Percentiles rank a stretch among this genome's conserved stretches.
Evolutionary conservation across 2,113 vertebrate species (phyloP).

Genomic region (Spilogale gracilis): DNA sequence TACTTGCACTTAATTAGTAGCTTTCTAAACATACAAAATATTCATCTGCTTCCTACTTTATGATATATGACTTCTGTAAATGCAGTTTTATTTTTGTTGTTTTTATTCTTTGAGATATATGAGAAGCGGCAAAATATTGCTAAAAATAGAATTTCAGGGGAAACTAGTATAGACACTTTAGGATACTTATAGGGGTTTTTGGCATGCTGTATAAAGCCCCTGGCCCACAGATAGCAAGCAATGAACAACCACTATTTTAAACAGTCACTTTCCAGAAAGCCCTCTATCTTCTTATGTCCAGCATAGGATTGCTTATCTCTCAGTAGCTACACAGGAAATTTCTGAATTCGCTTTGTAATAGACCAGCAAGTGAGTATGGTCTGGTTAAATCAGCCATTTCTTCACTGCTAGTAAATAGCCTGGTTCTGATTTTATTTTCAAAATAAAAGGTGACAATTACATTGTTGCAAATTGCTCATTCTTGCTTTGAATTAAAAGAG

Average conservation of each 20-base stretch:
- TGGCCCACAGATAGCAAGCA: neutral
- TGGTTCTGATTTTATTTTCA: constrained; percentile 29
- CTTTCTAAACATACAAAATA: neutral
- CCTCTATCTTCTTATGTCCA: neutral
- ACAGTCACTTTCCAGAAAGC: neutral
- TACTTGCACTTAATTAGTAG: too few relatives aligned
- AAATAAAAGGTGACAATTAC: constrained; percentile 18
- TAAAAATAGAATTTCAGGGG: neutral
- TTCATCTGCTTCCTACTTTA: neutral
- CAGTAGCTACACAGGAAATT: neutral
- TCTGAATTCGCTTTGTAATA: neutral
- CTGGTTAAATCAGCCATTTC: neutral
- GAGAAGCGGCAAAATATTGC: accelerated
- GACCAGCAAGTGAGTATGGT: neutral
- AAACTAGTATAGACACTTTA: neutral
- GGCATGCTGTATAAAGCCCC: too few relatives aligned
- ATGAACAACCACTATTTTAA: neutral
- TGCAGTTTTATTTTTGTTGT: neutral
- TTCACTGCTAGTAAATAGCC: neutral
- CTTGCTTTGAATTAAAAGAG: constrained; percentile 48
- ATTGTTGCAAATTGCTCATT: constrained; percentile 31
- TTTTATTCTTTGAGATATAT: neutral
- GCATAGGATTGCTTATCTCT: neutral
- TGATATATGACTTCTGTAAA: neutral
- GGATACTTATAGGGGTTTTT: accelerated